Base-by-base conservation (phyloP, 1,140 invertebrate species). In the Drosophila pseudoananassae region DNA sequence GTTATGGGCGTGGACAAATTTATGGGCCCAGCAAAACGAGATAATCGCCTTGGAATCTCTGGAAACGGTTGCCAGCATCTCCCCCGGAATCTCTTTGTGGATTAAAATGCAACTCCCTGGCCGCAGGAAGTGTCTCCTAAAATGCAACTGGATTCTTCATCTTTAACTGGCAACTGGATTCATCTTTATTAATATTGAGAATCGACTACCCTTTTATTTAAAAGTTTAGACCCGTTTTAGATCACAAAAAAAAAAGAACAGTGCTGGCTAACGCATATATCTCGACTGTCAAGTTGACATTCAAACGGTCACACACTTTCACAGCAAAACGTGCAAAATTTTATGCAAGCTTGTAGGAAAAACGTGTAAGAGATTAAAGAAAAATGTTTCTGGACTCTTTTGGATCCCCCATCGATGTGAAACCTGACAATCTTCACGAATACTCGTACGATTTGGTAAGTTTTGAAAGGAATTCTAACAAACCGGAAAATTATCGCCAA, bases 1-100 rank as follows among this genome's bases (percentile, higher is more conserved):
- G 79, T 78, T 56, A 69, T 82, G 78, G 80, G 78, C 75, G 65
- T 47, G 56, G 40, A 78, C 51, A 47, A 68, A 82, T 82, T 82
- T 82, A 82, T 82, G 78, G 81, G 57, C 65, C 49, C 51, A 31
- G 20, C 50, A 25, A 68, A 14, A 9, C 63, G 31, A 68, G 63
- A 68, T 69, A 69, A 69, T 69, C 65, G 45, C 55, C 52, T 49
- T 50, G 33, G 45, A 23, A 46, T 46, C 43, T 46, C 43, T 46
- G 15, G 15, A 51, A 70, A n/a, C 20, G 64, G 14, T 7, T 17
- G 45, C n/a, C 7, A 43, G n/a, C 27, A 8, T 15, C 40, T 14
- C n/a, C 5, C 14, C 40, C 14, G 40, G 14, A n/a, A 43, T 51
- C 14, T 14, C 36, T 43, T 33, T 33, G 63, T 25, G 23, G 25